Evolutionary conservation across 2,888 invertebrate species (phyloP), one percentile per base, ranked within the genome.

Genomic region (Megaustenia siamemsis): DNA sequence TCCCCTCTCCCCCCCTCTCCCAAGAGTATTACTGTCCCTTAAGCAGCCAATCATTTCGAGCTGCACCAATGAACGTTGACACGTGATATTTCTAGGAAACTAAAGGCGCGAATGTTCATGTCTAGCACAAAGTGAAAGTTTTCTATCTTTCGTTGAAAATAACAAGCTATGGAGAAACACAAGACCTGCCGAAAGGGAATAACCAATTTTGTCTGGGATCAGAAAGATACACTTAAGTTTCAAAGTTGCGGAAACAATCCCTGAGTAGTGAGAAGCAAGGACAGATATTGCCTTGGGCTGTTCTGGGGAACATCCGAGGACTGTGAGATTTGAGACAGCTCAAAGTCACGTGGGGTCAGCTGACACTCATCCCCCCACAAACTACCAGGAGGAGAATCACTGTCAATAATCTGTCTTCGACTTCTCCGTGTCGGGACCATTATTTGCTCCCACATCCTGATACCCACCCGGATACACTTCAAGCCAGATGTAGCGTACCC

Each of bases 401-500:
- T 32, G 32, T 28, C n/a, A 18, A 49, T 49, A 73, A 73, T 49
- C 32, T 73, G 24, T 49, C n/a, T 73, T 49, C 49, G 32, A 40
- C 28, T 32, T 40, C 49, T 32, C 15, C 21, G 49, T 73, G 60
- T 73, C 82, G 38, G 1, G n/a, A 21, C 21, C n/a, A 12, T 40
- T 73, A 82, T 82, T 73, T 56, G n/a, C 15, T n/a, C 24, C 43
- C 8, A 4, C 21, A 56, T 60, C 73, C 73, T n/a, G 73, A 73
- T 82, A 32, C n/a, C n/a, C 15, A 32, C 60, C 49, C 24, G 4
- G 73, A 73, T 60, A 82, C 28, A 60, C 73, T 35, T 38, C 35
- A 53, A 24, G 40, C 60, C 82, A 82, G 73, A 38, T 82, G 82
- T 53, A n/a, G 32, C 24, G 12, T n/a, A 32, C 82, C 73, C 73